A percentile compares a stretch with the other conserved stretches of the same genome.
phyloP scores from a whole-genome alignment of 2,113 vertebrate genomes.

The Chlorodrepanis virens region DNA sequence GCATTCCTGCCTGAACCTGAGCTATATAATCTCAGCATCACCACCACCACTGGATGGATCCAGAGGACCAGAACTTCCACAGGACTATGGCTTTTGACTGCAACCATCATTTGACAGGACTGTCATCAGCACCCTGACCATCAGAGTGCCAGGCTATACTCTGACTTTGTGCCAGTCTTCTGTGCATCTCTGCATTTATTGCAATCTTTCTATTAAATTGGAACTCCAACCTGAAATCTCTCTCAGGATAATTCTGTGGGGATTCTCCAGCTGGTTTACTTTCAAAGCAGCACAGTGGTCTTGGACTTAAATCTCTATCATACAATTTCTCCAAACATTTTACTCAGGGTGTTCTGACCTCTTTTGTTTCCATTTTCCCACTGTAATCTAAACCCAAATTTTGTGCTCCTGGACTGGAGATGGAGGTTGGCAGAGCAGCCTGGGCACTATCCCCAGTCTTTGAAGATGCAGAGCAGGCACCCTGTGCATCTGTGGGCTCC shows the following conservation, averaged over 20 bases:
- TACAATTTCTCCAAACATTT: neutral
- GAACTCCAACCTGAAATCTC: neutral
- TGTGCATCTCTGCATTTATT: neutral
- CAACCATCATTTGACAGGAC: neutral
- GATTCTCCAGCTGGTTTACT: neutral
- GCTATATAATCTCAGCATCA: rapidly evolving
- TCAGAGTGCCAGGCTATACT: neutral
- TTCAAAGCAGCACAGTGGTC: neutral
- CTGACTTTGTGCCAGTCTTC: neutral
- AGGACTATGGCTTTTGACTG: neutral
- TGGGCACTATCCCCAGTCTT: neutral
- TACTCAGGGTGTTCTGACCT: neutral
- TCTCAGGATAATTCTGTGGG: neutral
- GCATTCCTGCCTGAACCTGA: neutral
- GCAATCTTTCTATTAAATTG: neutral
- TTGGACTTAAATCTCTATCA: neutral
- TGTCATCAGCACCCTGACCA: neutral
- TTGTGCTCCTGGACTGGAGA: neutral
- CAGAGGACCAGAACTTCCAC: neutral
- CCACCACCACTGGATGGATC: neutral
- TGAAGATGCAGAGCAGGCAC: neutral
- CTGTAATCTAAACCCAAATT: neutral
- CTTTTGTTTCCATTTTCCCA: neutral
- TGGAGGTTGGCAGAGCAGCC: neutral
- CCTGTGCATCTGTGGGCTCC: neutral